Evolutionary conservation across 2,888 invertebrate genomes (phyloP), one percentile per base, ranked within the genome.

Genomic region (Drosophila borborema): DNA sequence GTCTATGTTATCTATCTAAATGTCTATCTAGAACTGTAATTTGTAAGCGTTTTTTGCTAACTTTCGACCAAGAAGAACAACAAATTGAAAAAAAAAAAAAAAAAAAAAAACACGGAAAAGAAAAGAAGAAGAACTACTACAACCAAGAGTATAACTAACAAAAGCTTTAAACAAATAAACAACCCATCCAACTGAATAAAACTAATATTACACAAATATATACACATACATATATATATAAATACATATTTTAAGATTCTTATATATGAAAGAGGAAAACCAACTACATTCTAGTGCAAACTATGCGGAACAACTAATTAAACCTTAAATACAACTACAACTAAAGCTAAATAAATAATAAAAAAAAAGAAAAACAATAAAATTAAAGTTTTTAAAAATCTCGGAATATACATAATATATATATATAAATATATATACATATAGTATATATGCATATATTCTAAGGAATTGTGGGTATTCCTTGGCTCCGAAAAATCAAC

Each of bases 81-180:
- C 40, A 49, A 18, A 40, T 18, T 2, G 2, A 18, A 10, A n/a
- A 31, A 54, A 43, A 31, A 49, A 55, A 36, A 56, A 34, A n/a
- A n/a, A n/a, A n/a, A n/a, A n/a, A 2, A 23, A 23, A 60, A 41
- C 2, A 23, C 23, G 4, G 28, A 41, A 53, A 36, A 59, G 43
- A 31, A 56, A 54, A 28, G 23, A 41, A 55, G 31, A 59, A 40
- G 28, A 56, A 54, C 43, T 62, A 56, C 62, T 60, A 60, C 65
- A 62, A 55, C 66, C 45, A 61, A 38, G 38, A 67, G 72, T 68
- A 72, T 62, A 74, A 87, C 82, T 76, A 77, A 89, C 68, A 69
- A 85, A 87, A 87, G 90, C 90, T 87, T 89, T 87, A 85, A 85
- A 75, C 38, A 67, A 59, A 64, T 43, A 56, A 77, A 74, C 81